A percentile compares a stretch with the other conserved stretches of the same genome.
Evolutionary conservation across 2,797 vertebrate species (phyloP).

Genomic region (Phyllotis vaccarum): DNA sequence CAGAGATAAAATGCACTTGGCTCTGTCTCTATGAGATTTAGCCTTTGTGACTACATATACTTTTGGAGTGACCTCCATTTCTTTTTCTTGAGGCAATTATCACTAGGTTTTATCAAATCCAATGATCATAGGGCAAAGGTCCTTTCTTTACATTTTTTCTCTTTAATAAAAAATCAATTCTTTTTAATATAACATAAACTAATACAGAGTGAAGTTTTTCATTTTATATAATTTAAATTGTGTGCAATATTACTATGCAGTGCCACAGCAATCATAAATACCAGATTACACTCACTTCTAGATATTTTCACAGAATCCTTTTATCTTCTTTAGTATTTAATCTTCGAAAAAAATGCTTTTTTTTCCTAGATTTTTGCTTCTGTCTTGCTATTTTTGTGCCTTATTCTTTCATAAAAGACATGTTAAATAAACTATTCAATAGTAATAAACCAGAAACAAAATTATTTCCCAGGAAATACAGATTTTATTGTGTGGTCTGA

Average conservation of each 20-base stretch:
- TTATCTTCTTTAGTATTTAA: not conserved
- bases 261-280: no score
- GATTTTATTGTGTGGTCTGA: not conserved
- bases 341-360: not conserved
- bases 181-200: not conserved
- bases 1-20: not conserved
- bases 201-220: not conserved
- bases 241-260: no score
- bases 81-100: not conserved
- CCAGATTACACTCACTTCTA: not conserved
- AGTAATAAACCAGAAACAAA: not conserved
- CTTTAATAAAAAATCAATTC: not conserved
- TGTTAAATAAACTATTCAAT: not conserved
- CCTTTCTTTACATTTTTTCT: not conserved
- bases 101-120: not conserved
- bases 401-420: not conserved
- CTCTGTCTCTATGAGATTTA: not conserved
- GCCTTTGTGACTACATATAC: not conserved
- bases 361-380: not conserved
- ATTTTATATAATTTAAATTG: no score
- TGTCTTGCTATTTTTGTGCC: not conserved
- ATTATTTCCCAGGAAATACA: not conserved
- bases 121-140: not conserved
- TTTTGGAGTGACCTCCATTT: not conserved
- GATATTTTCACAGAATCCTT: not conserved